phyloP scores from a whole-genome alignment of 2,888 invertebrate genomes.

The Brachyptera putata region DNA sequence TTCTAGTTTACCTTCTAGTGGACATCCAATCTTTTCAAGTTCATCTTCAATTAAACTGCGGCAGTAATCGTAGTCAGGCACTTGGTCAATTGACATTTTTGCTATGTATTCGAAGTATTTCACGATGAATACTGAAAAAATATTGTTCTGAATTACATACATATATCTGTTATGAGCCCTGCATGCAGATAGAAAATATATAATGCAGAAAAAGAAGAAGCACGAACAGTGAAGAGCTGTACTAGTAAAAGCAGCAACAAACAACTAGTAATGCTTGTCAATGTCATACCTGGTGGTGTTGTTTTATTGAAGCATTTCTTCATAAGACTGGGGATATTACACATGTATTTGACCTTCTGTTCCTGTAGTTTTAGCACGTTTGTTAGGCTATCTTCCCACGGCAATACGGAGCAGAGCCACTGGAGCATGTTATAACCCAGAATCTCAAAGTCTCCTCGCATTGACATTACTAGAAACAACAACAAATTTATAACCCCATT shows the following conservation, averaged over 20 bases:
- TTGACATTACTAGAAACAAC: conserved; percentile 60
- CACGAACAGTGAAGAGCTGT: too few species aligned
- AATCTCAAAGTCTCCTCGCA: conserved; percentile 89
- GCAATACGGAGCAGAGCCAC: conserved; percentile 84
- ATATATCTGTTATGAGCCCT: too few species aligned
- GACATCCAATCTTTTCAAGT: background rate
- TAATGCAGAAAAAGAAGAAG: too few species aligned
- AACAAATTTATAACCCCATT: background rate
- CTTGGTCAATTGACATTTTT: background rate
- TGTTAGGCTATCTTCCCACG: conserved; percentile 68
- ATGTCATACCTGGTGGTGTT: conserved; percentile 47
- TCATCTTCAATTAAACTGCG: background rate
- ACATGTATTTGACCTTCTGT: conserved; percentile 65
- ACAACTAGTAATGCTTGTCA: too few species aligned
- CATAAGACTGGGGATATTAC: conserved; percentile 48
- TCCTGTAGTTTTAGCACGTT: conserved; percentile 60
- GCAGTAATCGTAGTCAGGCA: background rate
- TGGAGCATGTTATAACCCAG: conserved; percentile 90
- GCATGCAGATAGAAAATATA: too few species aligned
- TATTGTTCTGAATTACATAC: too few species aligned
- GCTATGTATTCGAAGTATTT: background rate
- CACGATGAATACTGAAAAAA: background rate
- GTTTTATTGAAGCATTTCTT: conserved; percentile 44
- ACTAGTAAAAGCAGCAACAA: too few species aligned
- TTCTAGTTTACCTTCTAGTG: background rate